phyloP scores from a whole-genome alignment of 2,797 vertebrate species.

The Pangasius sanitwongsei region DNA sequence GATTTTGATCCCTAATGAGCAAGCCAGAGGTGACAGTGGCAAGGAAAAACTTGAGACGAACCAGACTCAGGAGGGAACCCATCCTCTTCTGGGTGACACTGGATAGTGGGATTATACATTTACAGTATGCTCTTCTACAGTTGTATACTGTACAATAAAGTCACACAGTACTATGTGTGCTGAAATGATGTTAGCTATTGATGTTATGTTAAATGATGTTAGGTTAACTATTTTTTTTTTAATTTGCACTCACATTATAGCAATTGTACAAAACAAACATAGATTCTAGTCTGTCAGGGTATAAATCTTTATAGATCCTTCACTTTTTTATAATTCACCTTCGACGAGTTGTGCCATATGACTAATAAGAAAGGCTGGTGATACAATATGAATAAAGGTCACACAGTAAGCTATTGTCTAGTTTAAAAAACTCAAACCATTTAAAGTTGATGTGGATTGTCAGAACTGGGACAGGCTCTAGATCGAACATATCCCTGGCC shows the following conservation, averaged over 20 bases:
- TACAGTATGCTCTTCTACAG: neutral
- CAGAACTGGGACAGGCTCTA: neutral
- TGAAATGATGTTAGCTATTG: neutral
- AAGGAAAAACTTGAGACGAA: neutral
- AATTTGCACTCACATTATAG: neutral
- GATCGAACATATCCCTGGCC: neutral
- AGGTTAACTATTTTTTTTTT: neutral
- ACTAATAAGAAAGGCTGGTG: neutral
- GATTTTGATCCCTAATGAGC: neutral
- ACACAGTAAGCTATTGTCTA: neutral
- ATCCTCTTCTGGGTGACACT: neutral
- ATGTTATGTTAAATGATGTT: too few relatives aligned
- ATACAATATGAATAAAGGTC: neutral
- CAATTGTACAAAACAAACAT: neutral
- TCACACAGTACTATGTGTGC: neutral
- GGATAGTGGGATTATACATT: neutral
- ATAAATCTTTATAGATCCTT: neutral
- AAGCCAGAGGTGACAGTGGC: neutral
- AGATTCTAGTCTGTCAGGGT: neutral
- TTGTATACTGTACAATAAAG: neutral
- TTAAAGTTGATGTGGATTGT: neutral
- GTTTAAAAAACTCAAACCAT: neutral
- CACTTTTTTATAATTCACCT: neutral
- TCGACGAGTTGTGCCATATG: neutral
- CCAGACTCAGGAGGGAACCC: neutral